Base-by-base conservation (phyloP, 2,888 invertebrate species). In the Thelaira solivaga region DNA sequence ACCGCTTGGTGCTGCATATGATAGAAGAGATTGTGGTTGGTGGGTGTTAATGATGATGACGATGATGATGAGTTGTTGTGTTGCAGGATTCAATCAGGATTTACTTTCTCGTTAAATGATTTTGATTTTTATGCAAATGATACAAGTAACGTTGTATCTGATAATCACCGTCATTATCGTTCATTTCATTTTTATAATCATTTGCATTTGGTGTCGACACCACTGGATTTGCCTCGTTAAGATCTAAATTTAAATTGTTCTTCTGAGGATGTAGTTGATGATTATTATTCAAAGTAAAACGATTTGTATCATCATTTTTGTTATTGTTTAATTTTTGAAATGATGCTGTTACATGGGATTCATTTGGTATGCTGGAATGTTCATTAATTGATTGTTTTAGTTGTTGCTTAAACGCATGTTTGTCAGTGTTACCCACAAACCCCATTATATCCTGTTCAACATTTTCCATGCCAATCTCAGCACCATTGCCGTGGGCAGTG, bases 71-170 rank as follows among this genome's bases (percentile, higher is more conserved):
- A 24, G 41, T 41, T 34, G n/a, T n/a, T n/a, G n/a, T 49, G 11
- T 26, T 39, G 11, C n/a, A 4, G 53, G 39, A 16, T 18, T 41
- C 2, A 45, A 16, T n/a, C n/a, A 11, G 36, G 22, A 67, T 80
- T 81, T 81, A 81, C 62, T 81, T 81, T 82, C 83, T 86, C 82
- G 83, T 83, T 82, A 83, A 83, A 81, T 82, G 83, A 75, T 86
- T 86, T 80, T 82, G 83, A 75, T 86, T 86, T 76, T 86, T 87
- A 78, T 85, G 86, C 82, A 87, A 83, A 80, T 87, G 86, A 80
- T 88, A 88, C 59, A 87, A 81, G 80, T 87, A 81, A 75, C 84
- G 81, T 67, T 84, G 85, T 80, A 88, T 82, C 51, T 86, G 87
- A 72, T 85, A 83, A 72, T 84, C 85, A 24, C 61, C 43, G 29